Conservation (phyloP, 2,888 invertebrate genomes). For the Icerya purchasi region DNA sequence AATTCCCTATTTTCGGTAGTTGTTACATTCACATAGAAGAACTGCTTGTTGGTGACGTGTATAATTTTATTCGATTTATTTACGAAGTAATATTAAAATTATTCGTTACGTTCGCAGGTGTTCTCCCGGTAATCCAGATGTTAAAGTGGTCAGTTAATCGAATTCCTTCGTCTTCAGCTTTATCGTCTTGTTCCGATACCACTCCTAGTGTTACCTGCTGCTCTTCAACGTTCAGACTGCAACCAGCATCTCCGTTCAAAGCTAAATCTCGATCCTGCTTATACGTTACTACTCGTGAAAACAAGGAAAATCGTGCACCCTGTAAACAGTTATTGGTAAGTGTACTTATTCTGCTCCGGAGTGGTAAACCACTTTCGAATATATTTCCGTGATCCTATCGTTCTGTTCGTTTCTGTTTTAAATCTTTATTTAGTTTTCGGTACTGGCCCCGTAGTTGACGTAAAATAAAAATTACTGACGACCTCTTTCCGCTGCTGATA, state of each 20-base stretch:
- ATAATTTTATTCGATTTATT: too few relatives aligned
- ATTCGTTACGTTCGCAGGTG: too few relatives aligned
- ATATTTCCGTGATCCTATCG: neutral
- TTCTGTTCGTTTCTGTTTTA: neutral
- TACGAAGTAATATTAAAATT: too few relatives aligned
- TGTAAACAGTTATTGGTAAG: conserved; percentile 8
- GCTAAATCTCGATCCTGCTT: conserved; percentile 1
- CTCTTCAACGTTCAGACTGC: conserved; percentile 7
- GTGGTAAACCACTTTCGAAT: neutral
- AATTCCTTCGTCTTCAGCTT: conserved; percentile 9
- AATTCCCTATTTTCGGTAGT: too few relatives aligned
- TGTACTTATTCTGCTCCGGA: neutral
- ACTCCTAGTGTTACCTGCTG: conserved; percentile 10
- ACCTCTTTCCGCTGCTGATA: too few relatives aligned
- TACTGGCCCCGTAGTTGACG: too few relatives aligned
- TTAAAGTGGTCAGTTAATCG: conserved; percentile 22
- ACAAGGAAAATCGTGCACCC: conserved; percentile 8
- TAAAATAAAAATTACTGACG: too few relatives aligned
- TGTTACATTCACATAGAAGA: too few relatives aligned
- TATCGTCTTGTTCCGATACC: conserved; percentile 10
- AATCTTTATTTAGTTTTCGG: neutral
- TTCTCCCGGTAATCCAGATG: too few relatives aligned
- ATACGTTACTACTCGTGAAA: neutral
- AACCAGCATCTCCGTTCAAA: conserved; percentile 1
- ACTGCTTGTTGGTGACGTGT: too few relatives aligned